phyloP scores from a whole-genome alignment of 2,888 invertebrate species.

The Rhimphoctona megacephalus region DNA sequence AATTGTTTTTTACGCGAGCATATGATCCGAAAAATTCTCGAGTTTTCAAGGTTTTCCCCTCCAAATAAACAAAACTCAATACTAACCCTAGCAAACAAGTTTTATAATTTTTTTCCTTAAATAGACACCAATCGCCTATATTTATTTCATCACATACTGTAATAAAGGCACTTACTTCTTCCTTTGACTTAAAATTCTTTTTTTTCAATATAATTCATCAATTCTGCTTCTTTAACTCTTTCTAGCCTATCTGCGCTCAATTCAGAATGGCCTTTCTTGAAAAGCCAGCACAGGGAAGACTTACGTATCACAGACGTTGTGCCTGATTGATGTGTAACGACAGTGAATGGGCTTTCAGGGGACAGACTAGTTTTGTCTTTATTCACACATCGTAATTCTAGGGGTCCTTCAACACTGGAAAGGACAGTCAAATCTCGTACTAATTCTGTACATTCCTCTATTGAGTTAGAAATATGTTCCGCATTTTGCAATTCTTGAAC shows the following conservation, averaged over 20 bases:
- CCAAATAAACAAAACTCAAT: too few species aligned
- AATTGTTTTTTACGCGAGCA: conserved; percentile 30
- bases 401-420: conserved; percentile 27
- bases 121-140: conserved; percentile 32
- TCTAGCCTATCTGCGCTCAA: conserved; percentile 42
- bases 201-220: conserved; percentile 33
- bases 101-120: conserved; percentile 22
- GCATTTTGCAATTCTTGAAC: conserved; percentile 10
- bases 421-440: conserved; percentile 33
- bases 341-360: conserved; percentile 39
- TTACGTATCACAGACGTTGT: conserved; percentile 43
- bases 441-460: conserved; percentile 16
- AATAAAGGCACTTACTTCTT: conserved; percentile 26
- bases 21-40: conserved; percentile 34
- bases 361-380: conserved; percentile 31
- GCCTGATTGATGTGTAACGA: conserved; percentile 42
- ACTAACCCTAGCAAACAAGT: conserved; percentile 29
- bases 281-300: conserved; percentile 44
- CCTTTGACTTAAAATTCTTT: conserved; percentile 16
- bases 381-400: conserved; percentile 23
- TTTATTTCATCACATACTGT: conserved; percentile 24
- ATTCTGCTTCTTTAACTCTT: conserved; percentile 42
- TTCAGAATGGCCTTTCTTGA: conserved; percentile 39
- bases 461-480: conserved; percentile 20
- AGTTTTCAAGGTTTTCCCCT: conserved; percentile 29